Base-by-base conservation (phyloP, 2,113 vertebrate species). In the Trachemys scripta region DNA sequence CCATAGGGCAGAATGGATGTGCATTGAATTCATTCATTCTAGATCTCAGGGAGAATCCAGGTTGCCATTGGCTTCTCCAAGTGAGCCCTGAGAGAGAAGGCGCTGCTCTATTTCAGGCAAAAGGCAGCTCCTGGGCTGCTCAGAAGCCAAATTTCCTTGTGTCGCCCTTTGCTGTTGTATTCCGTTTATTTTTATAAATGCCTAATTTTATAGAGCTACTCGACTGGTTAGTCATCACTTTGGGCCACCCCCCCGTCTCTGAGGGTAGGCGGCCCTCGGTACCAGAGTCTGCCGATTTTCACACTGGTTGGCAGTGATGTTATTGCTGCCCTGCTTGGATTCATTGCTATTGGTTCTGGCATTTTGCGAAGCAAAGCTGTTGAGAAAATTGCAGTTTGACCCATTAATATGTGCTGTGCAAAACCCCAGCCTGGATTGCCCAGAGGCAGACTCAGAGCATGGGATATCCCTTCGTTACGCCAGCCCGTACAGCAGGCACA, bases 131-230 rank as follows among this genome's bases (percentile, higher is more conserved):
- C 96, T 95, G 96, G 92, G 92, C 96, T 80, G 87, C 96, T 97
- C 96, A 97, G 98, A 97, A 96, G 98, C 97, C 96, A 98, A 94
- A 93, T 97, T 96, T 95, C 97, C 98, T 98, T 97, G 98, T 98
- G 97, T 98, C 98, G 98, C 96, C 96, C 95, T 98, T 93, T 97
- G 97, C 98, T 98, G 98, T 98, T 98, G 96, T 94, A 96, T 97
- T 97, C 97, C 96, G 95, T 97, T 98, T 98, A 97, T 98, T 98
- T 98, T 98, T 97, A 90, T 97, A 98, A 98, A 98, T 95, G 97
- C 97, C 98, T 98, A 98, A 98, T 98, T 98, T 98, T 98, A 98
- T 96, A 98, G 96, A 51, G 94, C 97, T 95, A 96, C 98, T 98
- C 98, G 98, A 97, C 95, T 88, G 96, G 96, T 97, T 98, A 96